Percentiles rank a stretch among this genome's conserved stretches.
These are phyloP conservation scores for Lipophrys pholis DNA, from an alignment of 2,113 vertebrate species.

Conservation along the genomic window DNA sequence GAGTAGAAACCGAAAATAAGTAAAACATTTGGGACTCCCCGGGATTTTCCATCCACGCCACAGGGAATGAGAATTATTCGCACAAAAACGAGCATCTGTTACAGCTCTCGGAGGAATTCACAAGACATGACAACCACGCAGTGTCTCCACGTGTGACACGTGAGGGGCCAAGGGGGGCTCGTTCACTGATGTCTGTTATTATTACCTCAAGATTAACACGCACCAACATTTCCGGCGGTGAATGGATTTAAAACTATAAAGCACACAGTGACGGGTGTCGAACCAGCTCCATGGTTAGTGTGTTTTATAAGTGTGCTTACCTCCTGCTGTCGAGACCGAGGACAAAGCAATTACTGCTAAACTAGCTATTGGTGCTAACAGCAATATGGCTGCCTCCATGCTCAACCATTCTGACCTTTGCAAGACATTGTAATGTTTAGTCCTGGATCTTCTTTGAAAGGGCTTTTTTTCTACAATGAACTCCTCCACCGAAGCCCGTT, in stretches of 20 bases:
- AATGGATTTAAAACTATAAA: not conserved
- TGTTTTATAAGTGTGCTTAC: no score
- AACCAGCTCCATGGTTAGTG: not conserved
- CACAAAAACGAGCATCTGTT: no score
- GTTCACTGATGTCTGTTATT: not conserved
- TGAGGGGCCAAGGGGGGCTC: not conserved
- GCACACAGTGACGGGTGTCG: not conserved
- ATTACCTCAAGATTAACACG: not conserved
- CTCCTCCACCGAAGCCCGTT: not conserved
- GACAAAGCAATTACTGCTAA: constrained; percentile 57
- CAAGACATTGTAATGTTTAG: constrained; percentile 59
- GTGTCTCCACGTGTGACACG: not conserved
- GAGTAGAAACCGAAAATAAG: constrained; percentile 11
- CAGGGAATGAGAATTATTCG: not conserved
- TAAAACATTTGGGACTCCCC: not conserved
- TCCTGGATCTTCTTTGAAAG: not conserved
- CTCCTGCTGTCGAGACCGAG: not conserved
- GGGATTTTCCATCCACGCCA: not conserved
- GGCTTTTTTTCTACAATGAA: fast-evolving
- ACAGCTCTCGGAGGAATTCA: not conserved
- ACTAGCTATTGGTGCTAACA: constrained; percentile 28
- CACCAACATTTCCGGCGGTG: not conserved
- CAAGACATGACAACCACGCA: not conserved
- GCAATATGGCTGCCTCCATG: constrained; percentile 86
- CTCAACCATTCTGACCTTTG: constrained; percentile 87